A percentile compares a stretch with the other conserved stretches of the same genome.
Evolutionary conservation across 1,140 invertebrate species (phyloP).

Genomic region (Parapsyche elsis): DNA sequence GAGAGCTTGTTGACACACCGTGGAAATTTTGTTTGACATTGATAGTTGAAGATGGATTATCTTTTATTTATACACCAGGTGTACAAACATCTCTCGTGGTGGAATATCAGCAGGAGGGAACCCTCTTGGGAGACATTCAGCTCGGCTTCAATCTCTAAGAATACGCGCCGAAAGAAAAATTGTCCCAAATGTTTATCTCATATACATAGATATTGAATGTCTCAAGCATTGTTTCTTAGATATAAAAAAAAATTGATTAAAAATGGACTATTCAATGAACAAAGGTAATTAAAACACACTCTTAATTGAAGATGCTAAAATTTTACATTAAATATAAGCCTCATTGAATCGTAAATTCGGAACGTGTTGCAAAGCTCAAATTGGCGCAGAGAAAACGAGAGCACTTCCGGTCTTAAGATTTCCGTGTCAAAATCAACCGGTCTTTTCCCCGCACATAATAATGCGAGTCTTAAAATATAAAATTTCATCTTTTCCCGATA

Average conservation of each 20-base stretch:
- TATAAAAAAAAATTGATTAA: too few relatives aligned
- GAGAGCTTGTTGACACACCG: slow-evolving; percentile 44
- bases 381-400: too few relatives aligned
- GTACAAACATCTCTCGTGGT: slow-evolving; percentile 36
- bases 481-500: too few relatives aligned
- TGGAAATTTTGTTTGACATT: slow-evolving; percentile 52
- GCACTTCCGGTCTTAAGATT: too few relatives aligned
- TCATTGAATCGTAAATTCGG: not conserved
- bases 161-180: slow-evolving; percentile 11
- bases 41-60: slow-evolving; percentile 53
- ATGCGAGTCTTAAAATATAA: too few relatives aligned
- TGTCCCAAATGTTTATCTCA: not conserved
- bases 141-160: not conserved
- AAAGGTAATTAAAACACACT: too few relatives aligned
- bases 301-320: too few relatives aligned
- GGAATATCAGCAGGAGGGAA: not conserved
- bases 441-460: too few relatives aligned
- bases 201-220: not conserved
- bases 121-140: slow-evolving; percentile 12
- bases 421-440: too few relatives aligned
- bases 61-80: slow-evolving; percentile 52
- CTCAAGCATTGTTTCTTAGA: not conserved
- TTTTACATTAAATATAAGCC: too few relatives aligned
- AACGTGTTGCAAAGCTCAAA: not conserved
- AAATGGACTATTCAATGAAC: too few relatives aligned